Conservation (phyloP, 2,797 vertebrate genomes). For the Gymnothorax javanicus region DNA sequence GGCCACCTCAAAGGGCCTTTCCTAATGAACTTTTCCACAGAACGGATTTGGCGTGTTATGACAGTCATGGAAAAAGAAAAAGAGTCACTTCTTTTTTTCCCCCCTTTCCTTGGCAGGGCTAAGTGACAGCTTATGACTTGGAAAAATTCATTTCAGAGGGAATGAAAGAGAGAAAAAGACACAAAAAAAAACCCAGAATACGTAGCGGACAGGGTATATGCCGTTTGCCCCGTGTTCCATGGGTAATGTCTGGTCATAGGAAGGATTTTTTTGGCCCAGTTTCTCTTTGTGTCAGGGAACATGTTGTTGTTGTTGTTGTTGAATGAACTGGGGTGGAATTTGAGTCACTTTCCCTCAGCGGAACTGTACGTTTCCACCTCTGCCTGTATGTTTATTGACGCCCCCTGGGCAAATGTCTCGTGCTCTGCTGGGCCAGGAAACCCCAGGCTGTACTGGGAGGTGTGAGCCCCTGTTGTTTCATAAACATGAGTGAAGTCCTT, state of each 20-base stretch:
- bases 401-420: constrained; percentile 26
- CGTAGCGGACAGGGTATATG: constrained; percentile 30
- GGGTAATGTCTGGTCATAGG: constrained; percentile 37
- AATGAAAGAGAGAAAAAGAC: not conserved
- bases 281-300: constrained; percentile 35
- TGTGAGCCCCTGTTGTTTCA: constrained; percentile 25
- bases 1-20: constrained; percentile 42
- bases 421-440: constrained; percentile 32
- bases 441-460: constrained; percentile 23
- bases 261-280: constrained; percentile 28
- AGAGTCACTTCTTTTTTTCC: constrained; percentile 32
- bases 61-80: constrained; percentile 48
- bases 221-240: constrained; percentile 42
- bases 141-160: constrained; percentile 35
- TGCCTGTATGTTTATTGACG: constrained; percentile 37
- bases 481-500: constrained; percentile 18
- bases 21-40: constrained; percentile 44
- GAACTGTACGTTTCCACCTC: constrained; percentile 43
- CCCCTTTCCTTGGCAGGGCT: constrained; percentile 37
- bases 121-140: constrained; percentile 29
- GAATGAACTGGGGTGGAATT: constrained; percentile 27
- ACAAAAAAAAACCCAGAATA: not conserved
- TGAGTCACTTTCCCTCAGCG: constrained; percentile 44
- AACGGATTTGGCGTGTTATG: constrained; percentile 44
- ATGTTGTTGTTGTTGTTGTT: constrained; percentile 23